Conservation (phyloP, 2,888 invertebrate species). For the Clanis bilineata region DNA sequence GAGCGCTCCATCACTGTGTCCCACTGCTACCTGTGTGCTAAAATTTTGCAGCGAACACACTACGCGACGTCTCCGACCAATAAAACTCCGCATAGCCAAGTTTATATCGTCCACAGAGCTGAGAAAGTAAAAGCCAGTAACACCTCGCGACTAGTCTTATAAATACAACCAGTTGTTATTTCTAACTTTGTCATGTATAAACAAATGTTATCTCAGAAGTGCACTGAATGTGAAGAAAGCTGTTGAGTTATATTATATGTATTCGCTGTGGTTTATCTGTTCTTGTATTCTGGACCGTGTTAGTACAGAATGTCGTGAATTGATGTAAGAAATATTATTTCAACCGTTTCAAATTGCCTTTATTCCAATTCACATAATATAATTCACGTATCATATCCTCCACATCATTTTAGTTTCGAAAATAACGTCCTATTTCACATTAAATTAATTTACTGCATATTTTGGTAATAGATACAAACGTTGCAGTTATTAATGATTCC, state of each 20-base stretch:
- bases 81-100: conserved; percentile 11
- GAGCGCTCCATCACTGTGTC: neutral
- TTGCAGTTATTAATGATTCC: too few relatives aligned
- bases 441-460: too few relatives aligned
- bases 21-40: conserved; percentile 9
- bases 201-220: neutral
- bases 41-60: conserved; percentile 17
- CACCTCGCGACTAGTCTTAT: neutral
- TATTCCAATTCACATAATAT: too few relatives aligned
- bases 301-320: too few relatives aligned
- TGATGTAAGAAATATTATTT: too few relatives aligned
- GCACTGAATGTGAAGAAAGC: neutral
- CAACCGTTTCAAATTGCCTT: too few relatives aligned
- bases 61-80: conserved; percentile 2
- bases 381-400: too few relatives aligned
- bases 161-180: conserved; percentile 4
- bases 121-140: conserved; percentile 13
- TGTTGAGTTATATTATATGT: neutral
- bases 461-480: too few relatives aligned
- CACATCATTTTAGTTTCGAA: too few relatives aligned
- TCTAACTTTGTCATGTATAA: conserved; percentile 2
- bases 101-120: conserved; percentile 15
- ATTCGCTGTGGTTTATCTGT: neutral
- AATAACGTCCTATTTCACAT: too few relatives aligned
- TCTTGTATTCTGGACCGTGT: neutral